Base-by-base conservation (phyloP, 2,888 invertebrate genomes). In the Eupeodes luniger region DNA sequence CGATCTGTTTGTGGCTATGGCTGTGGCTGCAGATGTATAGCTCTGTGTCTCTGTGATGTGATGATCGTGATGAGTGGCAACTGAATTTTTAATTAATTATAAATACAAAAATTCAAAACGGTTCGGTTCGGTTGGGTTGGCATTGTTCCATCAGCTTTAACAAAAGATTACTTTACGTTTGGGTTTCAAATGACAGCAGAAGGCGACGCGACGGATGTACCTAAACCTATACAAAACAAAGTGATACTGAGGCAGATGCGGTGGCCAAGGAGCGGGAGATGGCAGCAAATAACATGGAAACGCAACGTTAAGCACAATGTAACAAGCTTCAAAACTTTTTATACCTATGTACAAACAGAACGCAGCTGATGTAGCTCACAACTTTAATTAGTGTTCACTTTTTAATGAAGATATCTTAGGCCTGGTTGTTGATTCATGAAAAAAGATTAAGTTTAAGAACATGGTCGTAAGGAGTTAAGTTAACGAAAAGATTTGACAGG, bases 51-150 rank as follows among this genome's bases (percentile, higher is more conserved):
- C 27, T 78, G 72, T 51, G 59, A 62, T 66, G 67, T 59, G 57
- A 61, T 69, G 70, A 81, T 72, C 49, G 57, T 77, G 74, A 76
- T 77, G 82, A 85, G 85, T 85, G 85, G 81, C 81, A 85, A 81
- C 77, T 85, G 85, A 70, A 75, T 85, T 78, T 88, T 85, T 88
- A 85, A 88, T 88, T 83, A 84, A 84, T 70, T 78, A 81, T 79
- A 79, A 85, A 85, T 78, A 72, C 55, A 70, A 70, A 27, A 81
- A 81, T 78, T 75, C 70, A 81, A 85, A 88, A 81, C 70, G 78
- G 77, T 85, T 81, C 70, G 81, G 77, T 85, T 40, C 40, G 40
- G 40, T 40, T 85, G 88, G 40, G 40, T 40, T 85, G 88, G 85
- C 85, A 88, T 88, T 88, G 88, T 85, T 85, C 88, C 85, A 70